These are phyloP conservation scores for Drosophila sulfurigaster DNA, from an alignment of 1,140 invertebrate species.

Conservation along the genomic window DNA sequence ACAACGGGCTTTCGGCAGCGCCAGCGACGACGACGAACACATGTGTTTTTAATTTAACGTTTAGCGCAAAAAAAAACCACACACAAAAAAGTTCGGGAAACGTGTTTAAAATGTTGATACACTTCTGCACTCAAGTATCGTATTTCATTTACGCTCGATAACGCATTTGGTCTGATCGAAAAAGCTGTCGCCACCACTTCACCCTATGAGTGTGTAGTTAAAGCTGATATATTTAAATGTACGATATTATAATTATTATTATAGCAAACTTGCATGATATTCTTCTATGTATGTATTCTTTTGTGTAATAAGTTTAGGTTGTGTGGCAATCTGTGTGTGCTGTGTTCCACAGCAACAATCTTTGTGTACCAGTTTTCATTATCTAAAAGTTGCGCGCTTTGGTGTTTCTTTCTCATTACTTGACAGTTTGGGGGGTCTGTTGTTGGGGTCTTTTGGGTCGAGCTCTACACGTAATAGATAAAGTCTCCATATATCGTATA, in stretches of 20 bases:
- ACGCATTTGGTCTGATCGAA: constrained; percentile 37
- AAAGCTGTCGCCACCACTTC: constrained; percentile 20
- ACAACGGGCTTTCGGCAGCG: constrained; percentile 36
- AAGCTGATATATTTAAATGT: constrained; percentile 9
- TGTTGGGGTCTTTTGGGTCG: constrained; percentile 7
- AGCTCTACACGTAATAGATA: constrained; percentile 71
- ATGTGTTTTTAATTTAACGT: constrained; percentile 40
- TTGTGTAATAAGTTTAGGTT: constrained; percentile 37
- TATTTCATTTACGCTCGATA: constrained; percentile 71
- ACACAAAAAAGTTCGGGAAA: constrained; percentile 42
- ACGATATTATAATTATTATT: neutral
- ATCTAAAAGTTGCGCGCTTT: constrained; percentile 57
- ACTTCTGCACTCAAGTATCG: constrained; percentile 51
- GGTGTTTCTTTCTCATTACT: constrained; percentile 35
- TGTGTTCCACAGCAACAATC: constrained; percentile 33
- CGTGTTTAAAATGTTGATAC: constrained; percentile 71
- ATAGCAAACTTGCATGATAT: neutral
- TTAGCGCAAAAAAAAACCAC: constrained; percentile 9
- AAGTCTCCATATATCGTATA: constrained; percentile 19
- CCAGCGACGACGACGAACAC: constrained; percentile 12
- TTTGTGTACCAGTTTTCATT: constrained; percentile 59
- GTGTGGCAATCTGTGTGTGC: constrained; percentile 47
- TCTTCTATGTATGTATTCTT: constrained; percentile 5
- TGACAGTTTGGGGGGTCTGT: constrained; percentile 7
- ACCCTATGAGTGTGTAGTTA: constrained; percentile 1